These are phyloP conservation scores for Metopia argyrocephala DNA, from an alignment of 2,888 invertebrate genomes.

Conservation along the genomic window DNA sequence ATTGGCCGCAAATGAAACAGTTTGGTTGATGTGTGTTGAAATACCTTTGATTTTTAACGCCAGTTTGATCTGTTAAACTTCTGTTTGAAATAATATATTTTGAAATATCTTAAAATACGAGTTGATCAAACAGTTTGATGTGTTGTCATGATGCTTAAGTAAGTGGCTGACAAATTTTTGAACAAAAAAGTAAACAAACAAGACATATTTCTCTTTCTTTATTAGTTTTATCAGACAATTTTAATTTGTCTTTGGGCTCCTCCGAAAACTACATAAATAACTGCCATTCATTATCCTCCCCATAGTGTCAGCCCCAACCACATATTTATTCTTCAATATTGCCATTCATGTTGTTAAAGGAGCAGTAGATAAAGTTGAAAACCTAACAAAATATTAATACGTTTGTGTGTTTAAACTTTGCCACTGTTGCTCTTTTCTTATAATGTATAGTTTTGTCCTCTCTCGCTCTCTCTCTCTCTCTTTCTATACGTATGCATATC, in stretches of 20 bases:
- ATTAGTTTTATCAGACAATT: background rate
- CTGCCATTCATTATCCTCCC: background rate
- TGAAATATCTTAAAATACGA: too few species aligned
- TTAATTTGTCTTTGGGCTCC: background rate
- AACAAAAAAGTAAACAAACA: too few species aligned
- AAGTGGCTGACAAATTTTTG: too few species aligned
- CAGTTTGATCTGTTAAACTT: too few species aligned
- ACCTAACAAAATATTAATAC: constrained; percentile 16
- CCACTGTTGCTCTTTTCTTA: constrained; percentile 8
- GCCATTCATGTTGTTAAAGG: background rate
- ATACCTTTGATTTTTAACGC: too few species aligned
- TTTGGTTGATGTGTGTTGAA: too few species aligned
- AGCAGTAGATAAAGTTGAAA: constrained; percentile 22
- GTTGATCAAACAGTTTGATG: too few species aligned
- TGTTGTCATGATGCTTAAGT: too few species aligned
- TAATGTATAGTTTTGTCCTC: too few species aligned
- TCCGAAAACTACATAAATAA: background rate
- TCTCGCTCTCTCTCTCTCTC: background rate
- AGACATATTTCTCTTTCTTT: background rate
- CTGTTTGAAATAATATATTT: too few species aligned
- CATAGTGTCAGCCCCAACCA: background rate
- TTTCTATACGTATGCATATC: background rate
- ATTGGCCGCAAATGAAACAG: too few species aligned
- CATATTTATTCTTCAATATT: background rate
- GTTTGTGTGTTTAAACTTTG: constrained; percentile 21